A percentile compares a stretch with the other conserved stretches of the same genome.
These are phyloP conservation scores for Gyps fulvus DNA, from an alignment of 2,113 vertebrate genomes.

Conservation along the genomic window DNA sequence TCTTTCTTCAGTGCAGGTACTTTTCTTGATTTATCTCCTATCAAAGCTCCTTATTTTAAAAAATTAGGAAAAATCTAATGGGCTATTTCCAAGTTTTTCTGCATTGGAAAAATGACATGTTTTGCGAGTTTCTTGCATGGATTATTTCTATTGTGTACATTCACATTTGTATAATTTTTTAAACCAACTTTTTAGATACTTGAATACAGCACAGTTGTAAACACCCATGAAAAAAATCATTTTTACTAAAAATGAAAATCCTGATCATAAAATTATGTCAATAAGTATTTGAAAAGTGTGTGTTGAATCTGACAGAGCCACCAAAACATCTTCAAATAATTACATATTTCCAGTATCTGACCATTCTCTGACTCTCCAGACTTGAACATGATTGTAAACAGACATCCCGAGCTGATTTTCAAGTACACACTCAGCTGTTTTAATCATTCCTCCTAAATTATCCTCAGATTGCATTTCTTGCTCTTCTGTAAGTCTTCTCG, in stretches of 20 bases:
- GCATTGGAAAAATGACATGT: neutral
- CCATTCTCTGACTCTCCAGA: neutral
- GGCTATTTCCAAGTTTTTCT: neutral
- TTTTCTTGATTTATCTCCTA: neutral
- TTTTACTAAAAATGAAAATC: neutral
- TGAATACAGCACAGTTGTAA: neutral
- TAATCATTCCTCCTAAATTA: neutral
- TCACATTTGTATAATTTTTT: neutral
- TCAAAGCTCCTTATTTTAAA: neutral
- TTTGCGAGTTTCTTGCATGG: neutral
- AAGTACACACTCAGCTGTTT: neutral
- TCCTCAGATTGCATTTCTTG: neutral
- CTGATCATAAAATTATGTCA: neutral
- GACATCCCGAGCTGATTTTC: neutral
- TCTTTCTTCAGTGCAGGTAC: neutral
- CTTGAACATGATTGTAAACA: neutral
- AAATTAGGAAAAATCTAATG: neutral
- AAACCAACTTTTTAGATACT: neutral
- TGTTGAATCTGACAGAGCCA: neutral
- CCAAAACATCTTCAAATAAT: neutral
- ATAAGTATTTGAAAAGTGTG: neutral
- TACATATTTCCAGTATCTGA: neutral
- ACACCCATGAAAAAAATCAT: neutral
- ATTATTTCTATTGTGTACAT: neutral
- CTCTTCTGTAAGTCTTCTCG: neutral